A percentile compares a stretch with the other conserved stretches of the same genome.
These are phyloP conservation scores for Euwallacea fornicatus DNA, from an alignment of 1,140 invertebrate species.

Conservation along the genomic window DNA sequence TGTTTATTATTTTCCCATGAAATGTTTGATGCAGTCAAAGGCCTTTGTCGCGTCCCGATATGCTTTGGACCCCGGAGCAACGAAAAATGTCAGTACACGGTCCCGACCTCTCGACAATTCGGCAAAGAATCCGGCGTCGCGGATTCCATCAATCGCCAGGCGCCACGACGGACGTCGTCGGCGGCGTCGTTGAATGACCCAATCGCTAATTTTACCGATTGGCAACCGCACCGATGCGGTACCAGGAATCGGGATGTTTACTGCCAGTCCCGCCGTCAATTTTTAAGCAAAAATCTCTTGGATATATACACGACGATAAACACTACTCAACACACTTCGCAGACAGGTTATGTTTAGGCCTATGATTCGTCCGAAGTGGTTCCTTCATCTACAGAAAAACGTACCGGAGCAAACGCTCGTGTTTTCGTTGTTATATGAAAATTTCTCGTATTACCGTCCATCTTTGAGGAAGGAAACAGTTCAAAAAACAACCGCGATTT, in stretches of 20 bases:
- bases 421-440: too few relatives aligned
- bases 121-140: conserved; percentile 16
- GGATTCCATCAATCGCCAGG: conserved; percentile 28
- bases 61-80: conserved; percentile 15
- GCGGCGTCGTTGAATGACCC: conserved; percentile 33
- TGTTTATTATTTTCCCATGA: not conserved
- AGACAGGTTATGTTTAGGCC: too few relatives aligned
- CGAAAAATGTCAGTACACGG: conserved; percentile 22
- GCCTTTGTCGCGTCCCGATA: too few relatives aligned
- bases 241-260: conserved; percentile 33
- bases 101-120: conserved; percentile 12
- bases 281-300: conserved; percentile 9
- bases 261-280: conserved; percentile 11
- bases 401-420: too few relatives aligned
- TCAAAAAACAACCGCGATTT: too few relatives aligned
- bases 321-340: too few relatives aligned
- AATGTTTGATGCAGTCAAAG: too few relatives aligned
- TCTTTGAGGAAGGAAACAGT: too few relatives aligned
- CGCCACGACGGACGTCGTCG: conserved; percentile 27
- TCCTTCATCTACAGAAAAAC: too few relatives aligned
- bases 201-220: conserved; percentile 34
- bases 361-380: too few relatives aligned
- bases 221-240: conserved; percentile 18
- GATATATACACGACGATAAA: too few relatives aligned
- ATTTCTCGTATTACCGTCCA: too few relatives aligned